These are phyloP conservation scores for Psylliodes chrysocephalus DNA, from an alignment of 2,888 invertebrate genomes.

Conservation along the genomic window DNA sequence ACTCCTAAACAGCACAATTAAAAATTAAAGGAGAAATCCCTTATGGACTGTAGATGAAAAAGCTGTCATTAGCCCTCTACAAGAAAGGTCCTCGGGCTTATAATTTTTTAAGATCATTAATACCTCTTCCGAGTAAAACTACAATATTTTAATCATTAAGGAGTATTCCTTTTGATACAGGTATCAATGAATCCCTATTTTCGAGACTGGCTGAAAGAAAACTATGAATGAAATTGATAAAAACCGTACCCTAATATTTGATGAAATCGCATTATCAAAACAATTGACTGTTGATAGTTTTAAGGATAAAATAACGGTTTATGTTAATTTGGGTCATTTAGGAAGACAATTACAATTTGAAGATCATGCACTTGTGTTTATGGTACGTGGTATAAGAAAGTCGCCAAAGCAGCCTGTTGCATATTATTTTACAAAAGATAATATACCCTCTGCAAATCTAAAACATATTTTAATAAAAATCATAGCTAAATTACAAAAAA, in stretches of 20 bases:
- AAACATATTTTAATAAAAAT: not conserved
- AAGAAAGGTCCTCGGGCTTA: not conserved
- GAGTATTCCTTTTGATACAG: no score
- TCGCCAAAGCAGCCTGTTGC: conserved; percentile 37
- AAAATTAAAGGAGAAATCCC: not conserved
- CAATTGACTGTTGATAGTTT: no score
- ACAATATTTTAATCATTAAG: no score
- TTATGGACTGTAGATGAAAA: not conserved
- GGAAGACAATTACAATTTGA: conserved; percentile 17
- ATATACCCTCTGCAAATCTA: conserved; percentile 12
- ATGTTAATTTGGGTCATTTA: conserved; percentile 9
- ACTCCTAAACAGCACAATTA: not conserved
- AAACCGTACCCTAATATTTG: no score
- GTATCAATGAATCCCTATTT: no score
- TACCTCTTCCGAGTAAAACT: no score
- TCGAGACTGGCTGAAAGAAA: no score
- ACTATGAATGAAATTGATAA: no score
- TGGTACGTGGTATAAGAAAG: conserved; percentile 24
- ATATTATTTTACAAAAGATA: conserved; percentile 29
- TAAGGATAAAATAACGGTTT: conserved; percentile 13
- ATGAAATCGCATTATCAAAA: no score
- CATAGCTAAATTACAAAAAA: not conserved
- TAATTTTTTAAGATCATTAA: not conserved
- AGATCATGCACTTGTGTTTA: conserved; percentile 34
- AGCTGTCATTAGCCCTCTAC: not conserved